Conservation (phyloP, 2,113 vertebrate genomes). For the Atrichornis clamosus region DNA sequence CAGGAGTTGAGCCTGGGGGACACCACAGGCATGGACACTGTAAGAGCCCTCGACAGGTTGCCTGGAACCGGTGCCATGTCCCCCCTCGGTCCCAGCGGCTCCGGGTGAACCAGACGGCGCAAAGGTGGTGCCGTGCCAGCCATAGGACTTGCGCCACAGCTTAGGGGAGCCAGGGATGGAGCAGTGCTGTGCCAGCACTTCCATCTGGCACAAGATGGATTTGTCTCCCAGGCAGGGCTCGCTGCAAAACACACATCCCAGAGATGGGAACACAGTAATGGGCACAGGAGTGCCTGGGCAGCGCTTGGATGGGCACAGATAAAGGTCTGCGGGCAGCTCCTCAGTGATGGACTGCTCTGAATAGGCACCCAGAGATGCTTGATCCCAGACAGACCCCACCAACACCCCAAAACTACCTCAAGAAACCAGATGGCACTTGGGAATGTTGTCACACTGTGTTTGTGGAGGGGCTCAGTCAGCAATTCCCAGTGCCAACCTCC, state of each 20-base stretch:
- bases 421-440: background rate
- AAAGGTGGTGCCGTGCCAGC: background rate
- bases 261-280: fast-evolving
- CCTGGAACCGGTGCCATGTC: too few species aligned
- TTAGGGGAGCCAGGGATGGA: background rate
- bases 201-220: constrained; percentile 81
- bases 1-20: too few species aligned
- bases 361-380: background rate
- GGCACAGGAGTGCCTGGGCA: fast-evolving
- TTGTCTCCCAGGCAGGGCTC: constrained; percentile 87
- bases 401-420: background rate
- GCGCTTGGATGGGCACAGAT: background rate
- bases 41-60: background rate
- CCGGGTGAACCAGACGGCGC: fast-evolving
- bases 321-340: background rate
- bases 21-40: too few species aligned
- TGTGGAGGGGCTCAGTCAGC: background rate
- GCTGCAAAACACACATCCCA: constrained; percentile 68
- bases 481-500: background rate
- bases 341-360: background rate
- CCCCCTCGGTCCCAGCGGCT: background rate
- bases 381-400: background rate
- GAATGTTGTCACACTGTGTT: fast-evolving
- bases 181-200: background rate
- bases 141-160: background rate